Evolutionary conservation across 2,113 vertebrate species (phyloP).

Genomic region (Puffinus mauretanicus): DNA sequence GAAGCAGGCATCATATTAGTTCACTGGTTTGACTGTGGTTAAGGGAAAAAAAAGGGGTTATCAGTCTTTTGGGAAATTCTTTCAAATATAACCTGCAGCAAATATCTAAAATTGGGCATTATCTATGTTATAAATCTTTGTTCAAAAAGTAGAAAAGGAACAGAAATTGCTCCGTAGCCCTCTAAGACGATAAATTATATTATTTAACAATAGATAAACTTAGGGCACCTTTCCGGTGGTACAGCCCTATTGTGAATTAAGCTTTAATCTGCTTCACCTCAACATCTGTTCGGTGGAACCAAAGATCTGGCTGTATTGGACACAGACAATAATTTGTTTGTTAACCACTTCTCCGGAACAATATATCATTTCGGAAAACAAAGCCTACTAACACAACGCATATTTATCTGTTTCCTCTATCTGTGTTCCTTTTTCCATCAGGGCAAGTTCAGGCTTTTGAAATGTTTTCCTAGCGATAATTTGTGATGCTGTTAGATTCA

Average conservation of each 20-base stretch:
- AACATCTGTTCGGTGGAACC: constrained; percentile 52
- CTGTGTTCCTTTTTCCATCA: constrained; percentile 78
- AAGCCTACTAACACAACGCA: constrained; percentile 71
- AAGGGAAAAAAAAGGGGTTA: constrained; percentile 31
- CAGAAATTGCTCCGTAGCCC: constrained; percentile 85
- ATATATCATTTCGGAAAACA: constrained; percentile 82
- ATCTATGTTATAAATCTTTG: constrained; percentile 73
- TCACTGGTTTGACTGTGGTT: constrained; percentile 64
- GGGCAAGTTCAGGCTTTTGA: constrained; percentile 47
- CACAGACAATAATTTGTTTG: constrained; percentile 76
- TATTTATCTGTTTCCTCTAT: constrained; percentile 81
- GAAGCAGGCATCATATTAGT: constrained; percentile 75
- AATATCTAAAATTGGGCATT: constrained; percentile 79
- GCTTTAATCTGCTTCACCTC: constrained; percentile 74
- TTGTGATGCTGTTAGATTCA: constrained; percentile 57
- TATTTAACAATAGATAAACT: constrained; percentile 91
- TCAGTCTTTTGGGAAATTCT: constrained; percentile 65
- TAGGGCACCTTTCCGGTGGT: constrained; percentile 84
- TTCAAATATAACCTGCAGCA: constrained; percentile 50
- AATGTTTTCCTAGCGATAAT: constrained; percentile 36
- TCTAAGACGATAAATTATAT: constrained; percentile 89
- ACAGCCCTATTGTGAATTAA: constrained; percentile 81
- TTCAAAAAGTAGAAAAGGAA: constrained; percentile 75
- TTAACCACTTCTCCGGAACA: constrained; percentile 73
- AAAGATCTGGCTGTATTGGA: constrained; percentile 62